Conservation (phyloP, 2,113 vertebrate species). For the Gobio gobio region DNA sequence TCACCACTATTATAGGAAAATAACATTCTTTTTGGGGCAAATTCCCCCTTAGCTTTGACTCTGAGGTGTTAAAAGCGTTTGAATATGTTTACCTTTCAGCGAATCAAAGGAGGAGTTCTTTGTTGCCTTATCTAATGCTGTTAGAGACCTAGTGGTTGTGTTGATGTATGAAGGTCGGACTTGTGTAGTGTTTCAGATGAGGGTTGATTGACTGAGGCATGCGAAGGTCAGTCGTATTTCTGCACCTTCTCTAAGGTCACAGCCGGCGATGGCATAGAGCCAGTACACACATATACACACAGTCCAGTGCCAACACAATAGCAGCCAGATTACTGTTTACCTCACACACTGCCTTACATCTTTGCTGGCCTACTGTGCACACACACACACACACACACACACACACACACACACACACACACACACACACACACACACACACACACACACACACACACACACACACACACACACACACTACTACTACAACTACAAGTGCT, state of each 20-base stretch:
- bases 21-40: background rate
- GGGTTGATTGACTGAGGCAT: conserved; percentile 38
- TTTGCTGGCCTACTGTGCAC: conserved; percentile 1
- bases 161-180: conserved; percentile 37
- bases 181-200: conserved; percentile 37
- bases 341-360: conserved; percentile 34
- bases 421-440: background rate
- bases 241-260: conserved; percentile 27
- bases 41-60: background rate
- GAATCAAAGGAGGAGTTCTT: background rate
- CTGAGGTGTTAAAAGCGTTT: conserved; percentile 6
- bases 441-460: background rate
- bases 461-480: background rate
- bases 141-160: conserved; percentile 28
- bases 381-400: background rate
- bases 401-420: background rate
- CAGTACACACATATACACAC: conserved; percentile 19
- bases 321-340: conserved; percentile 22
- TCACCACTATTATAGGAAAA: conserved; percentile 2
- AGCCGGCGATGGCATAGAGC: background rate
- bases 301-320: conserved; percentile 26
- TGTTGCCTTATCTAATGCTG: conserved; percentile 6
- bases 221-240: conserved; percentile 42
- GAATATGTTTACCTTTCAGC: background rate
- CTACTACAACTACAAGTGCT: background rate